Evolutionary conservation across 2,113 vertebrate genomes (phyloP).

Genomic region (Trogon surrucura): DNA sequence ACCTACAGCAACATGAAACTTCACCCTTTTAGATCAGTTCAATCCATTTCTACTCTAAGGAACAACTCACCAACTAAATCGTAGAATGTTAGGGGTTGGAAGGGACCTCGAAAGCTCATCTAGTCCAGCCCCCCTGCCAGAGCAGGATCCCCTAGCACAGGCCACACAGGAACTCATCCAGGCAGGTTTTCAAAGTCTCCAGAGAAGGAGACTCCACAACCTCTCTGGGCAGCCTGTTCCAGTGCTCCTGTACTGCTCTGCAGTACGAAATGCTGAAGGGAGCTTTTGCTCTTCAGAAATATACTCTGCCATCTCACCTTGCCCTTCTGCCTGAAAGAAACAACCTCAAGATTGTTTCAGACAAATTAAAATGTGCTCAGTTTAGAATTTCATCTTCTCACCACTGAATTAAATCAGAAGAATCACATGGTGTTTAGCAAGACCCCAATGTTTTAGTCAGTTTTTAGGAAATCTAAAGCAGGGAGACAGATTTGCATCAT

Average conservation of each 20-base stretch:
- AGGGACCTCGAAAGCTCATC: too few species aligned
- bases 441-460: neutral
- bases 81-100: too few species aligned
- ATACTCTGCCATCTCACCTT: neutral
- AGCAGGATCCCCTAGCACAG: too few species aligned
- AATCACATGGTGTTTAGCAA: neutral
- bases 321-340: neutral
- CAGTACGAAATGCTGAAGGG: neutral
- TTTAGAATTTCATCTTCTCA: neutral
- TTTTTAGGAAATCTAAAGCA: neutral
- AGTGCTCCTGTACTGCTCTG: too few species aligned
- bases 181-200: too few species aligned
- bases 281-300: neutral
- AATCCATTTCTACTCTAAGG: neutral
- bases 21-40: neutral
- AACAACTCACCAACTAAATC: neutral
- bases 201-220: too few species aligned
- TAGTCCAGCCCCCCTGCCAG: too few species aligned
- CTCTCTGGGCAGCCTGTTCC: too few species aligned
- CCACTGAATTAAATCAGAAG: neutral
- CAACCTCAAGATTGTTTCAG: neutral
- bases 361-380: neutral
- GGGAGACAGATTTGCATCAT: neutral
- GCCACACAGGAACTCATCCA: too few species aligned
- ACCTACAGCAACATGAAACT: neutral